phyloP scores from a whole-genome alignment of 2,888 invertebrate species.

The Chloroclysta siterata region DNA sequence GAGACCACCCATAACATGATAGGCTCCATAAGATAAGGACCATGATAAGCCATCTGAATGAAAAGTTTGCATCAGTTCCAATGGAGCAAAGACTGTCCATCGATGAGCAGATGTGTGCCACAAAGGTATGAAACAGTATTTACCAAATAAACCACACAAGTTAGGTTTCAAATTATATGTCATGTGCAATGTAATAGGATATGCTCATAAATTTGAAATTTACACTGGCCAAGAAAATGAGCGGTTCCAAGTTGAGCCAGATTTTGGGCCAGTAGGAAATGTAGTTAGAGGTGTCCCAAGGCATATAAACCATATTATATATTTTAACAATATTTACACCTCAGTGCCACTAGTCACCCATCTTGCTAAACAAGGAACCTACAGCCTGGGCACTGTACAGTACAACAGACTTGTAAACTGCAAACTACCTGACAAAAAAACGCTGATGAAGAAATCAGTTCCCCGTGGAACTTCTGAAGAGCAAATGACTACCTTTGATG shows the following conservation, averaged over 20 bases:
- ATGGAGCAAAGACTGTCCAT: constrained; percentile 49
- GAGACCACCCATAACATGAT: constrained; percentile 46
- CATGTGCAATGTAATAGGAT: constrained; percentile 42
- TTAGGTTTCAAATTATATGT: constrained; percentile 45
- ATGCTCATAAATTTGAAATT: constrained; percentile 47
- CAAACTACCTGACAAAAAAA: too few species aligned
- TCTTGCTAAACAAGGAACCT: not conserved
- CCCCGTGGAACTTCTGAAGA: not conserved
- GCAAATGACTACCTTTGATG: not conserved
- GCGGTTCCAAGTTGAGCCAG: constrained; percentile 48
- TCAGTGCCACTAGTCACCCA: too few species aligned
- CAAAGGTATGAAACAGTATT: constrained; percentile 35
- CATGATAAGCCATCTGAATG: constrained; percentile 50
- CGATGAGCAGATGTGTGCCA: constrained; percentile 39
- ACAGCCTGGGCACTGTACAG: not conserved
- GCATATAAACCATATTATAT: too few species aligned
- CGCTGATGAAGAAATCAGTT: not conserved
- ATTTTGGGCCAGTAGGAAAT: constrained; percentile 49
- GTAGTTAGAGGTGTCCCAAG: constrained; percentile 30
- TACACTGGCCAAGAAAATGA: constrained; percentile 46
- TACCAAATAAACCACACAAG: constrained; percentile 44
- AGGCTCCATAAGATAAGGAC: constrained; percentile 51
- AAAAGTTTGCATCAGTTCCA: constrained; percentile 47
- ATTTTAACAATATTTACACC: too few species aligned
- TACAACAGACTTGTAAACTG: not conserved